Percentiles rank a stretch among this genome's conserved stretches.
phyloP scores from a whole-genome alignment of 2,888 invertebrate species.

The Dione juno region DNA sequence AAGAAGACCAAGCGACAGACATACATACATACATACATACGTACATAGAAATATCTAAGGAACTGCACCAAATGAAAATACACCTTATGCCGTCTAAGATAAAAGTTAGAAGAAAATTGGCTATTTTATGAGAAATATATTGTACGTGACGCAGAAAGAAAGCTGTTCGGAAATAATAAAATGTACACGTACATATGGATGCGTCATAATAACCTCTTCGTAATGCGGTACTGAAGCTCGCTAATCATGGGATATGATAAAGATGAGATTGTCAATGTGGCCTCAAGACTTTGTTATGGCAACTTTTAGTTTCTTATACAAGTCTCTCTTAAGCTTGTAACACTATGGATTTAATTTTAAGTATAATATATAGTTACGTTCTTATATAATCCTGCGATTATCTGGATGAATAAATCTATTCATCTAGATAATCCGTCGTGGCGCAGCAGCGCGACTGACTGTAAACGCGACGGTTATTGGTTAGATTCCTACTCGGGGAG shows the following conservation, averaged over 20 bases:
- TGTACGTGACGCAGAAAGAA: slow-evolving; percentile 69
- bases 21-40: slow-evolving; percentile 49
- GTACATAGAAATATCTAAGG: slow-evolving; percentile 51
- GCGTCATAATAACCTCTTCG: slow-evolving; percentile 31
- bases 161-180: slow-evolving; percentile 58
- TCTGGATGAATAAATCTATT: too few species aligned
- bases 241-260: slow-evolving; percentile 21
- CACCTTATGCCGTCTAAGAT: slow-evolving; percentile 46
- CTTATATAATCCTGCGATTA: too few species aligned
- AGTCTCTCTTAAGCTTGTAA: neutral
- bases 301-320: neutral
- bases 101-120: slow-evolving; percentile 46
- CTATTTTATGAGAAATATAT: slow-evolving; percentile 50
- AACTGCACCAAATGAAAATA: slow-evolving; percentile 15
- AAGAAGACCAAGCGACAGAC: slow-evolving; percentile 64
- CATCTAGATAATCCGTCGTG: too few species aligned
- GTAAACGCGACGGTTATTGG: too few species aligned
- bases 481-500: too few species aligned
- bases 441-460: too few species aligned
- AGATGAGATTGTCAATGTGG: neutral
- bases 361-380: too few species aligned
- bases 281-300: neutral
- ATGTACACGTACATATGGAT: slow-evolving; percentile 40
- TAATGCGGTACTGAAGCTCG: slow-evolving; percentile 17
- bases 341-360: too few species aligned